A percentile compares a stretch with the other conserved stretches of the same genome.
These are phyloP conservation scores for Laticauda colubrina DNA, from an alignment of 2,113 vertebrate genomes.

Conservation along the genomic window DNA sequence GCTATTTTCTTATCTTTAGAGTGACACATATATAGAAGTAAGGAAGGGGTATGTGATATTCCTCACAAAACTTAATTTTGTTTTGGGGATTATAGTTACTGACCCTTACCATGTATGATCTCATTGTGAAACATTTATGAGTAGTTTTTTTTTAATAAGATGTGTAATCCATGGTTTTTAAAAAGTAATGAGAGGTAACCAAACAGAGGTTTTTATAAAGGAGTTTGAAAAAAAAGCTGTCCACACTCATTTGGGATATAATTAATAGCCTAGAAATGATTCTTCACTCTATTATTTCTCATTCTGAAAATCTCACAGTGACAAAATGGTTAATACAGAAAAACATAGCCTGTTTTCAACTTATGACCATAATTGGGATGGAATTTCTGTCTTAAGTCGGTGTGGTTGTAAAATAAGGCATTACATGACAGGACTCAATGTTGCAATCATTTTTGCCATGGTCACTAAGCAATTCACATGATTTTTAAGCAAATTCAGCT, in stretches of 20 bases:
- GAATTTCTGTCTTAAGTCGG: background rate
- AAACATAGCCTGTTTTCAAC: background rate
- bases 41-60: background rate
- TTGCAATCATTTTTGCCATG: background rate
- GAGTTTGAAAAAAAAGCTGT: background rate
- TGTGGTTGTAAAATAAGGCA: background rate
- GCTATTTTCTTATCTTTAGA: background rate
- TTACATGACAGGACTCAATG: background rate
- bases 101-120: constrained; percentile 21
- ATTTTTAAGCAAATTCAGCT: background rate
- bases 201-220: background rate
- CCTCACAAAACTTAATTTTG: background rate
- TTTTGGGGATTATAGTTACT: background rate
- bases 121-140: constrained; percentile 32
- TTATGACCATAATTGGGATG: background rate
- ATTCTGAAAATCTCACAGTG: background rate
- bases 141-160: constrained; percentile 9
- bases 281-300: background rate
- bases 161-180: constrained; percentile 18
- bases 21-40: background rate
- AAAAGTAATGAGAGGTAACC: constrained; percentile 27
- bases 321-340: background rate
- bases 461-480: background rate
- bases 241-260: background rate
- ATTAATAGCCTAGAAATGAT: background rate